These are phyloP conservation scores for Tribolium castaneum DNA, from an alignment of 1,140 invertebrate species.

Conservation along the genomic window DNA sequence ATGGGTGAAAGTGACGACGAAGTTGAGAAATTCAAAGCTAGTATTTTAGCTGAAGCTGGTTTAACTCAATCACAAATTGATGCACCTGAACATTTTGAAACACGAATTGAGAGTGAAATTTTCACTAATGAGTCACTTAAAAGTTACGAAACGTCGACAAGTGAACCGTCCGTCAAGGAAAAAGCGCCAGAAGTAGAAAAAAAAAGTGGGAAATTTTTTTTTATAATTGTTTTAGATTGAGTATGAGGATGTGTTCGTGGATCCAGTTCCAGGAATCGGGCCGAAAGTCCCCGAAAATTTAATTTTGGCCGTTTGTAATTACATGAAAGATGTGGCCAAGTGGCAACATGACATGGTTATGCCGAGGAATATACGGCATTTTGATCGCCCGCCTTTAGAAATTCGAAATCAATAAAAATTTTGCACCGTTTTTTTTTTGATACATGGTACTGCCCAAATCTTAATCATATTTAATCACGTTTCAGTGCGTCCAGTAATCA, in stretches of 20 bases:
- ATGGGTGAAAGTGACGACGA: conserved; percentile 53
- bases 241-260: conserved; percentile 61
- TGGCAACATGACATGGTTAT: conserved; percentile 69
- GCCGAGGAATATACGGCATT: conserved; percentile 72
- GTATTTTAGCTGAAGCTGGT: not conserved
- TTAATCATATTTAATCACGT: too few species aligned
- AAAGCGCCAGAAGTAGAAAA: conserved; percentile 4
- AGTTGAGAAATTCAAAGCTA: conserved; percentile 53
- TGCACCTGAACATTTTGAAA: conserved; percentile 46
- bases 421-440: not conserved
- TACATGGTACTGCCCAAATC: not conserved
- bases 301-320: conserved; percentile 65
- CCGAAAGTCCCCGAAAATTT: conserved; percentile 64
- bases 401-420: not conserved
- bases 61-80: conserved; percentile 46
- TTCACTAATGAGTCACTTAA: not conserved
- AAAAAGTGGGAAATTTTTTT: not conserved
- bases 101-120: not conserved
- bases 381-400: conserved; percentile 70
- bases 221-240: conserved; percentile 38
- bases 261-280: conserved; percentile 70
- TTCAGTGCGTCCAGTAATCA: not conserved
- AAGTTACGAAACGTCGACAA: not conserved
- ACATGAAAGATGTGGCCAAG: conserved; percentile 65
- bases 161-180: not conserved